Conservation (phyloP, 2,888 invertebrate species). For the Meiosimyza platycephala region DNA sequence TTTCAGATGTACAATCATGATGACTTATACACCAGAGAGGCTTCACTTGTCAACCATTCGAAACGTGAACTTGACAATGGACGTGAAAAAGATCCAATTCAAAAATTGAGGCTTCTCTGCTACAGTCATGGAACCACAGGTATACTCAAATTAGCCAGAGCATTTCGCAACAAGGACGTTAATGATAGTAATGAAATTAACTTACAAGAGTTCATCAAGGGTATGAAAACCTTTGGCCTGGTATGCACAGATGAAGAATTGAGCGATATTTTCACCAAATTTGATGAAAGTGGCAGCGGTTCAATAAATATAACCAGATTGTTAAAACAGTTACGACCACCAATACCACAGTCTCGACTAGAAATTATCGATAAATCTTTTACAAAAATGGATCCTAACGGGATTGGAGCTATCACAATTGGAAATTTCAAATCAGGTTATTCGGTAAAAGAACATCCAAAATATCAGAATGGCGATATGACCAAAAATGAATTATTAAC, state of each 20-base stretch:
- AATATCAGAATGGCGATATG: constrained; percentile 86
- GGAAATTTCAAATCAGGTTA: constrained; percentile 82
- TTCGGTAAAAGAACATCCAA: constrained; percentile 81
- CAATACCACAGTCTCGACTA: constrained; percentile 78
- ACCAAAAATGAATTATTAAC: constrained; percentile 82
- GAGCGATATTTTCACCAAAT: constrained; percentile 58
- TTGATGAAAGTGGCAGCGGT: constrained; percentile 84
- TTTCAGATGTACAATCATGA: constrained; percentile 52
- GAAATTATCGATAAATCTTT: constrained; percentile 82
- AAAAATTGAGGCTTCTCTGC: constrained; percentile 85
- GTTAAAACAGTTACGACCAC: constrained; percentile 83
- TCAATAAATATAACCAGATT: constrained; percentile 88
- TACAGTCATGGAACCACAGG: constrained; percentile 87
- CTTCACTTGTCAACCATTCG: constrained; percentile 82
- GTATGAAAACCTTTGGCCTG: constrained; percentile 81
- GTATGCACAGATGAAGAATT: constrained; percentile 71
- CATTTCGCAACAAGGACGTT: constrained; percentile 92
- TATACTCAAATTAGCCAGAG: constrained; percentile 86
- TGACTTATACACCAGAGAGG: constrained; percentile 71
- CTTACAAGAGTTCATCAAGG: constrained; percentile 83
- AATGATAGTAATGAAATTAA: constrained; percentile 86
- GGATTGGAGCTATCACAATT: constrained; percentile 81
- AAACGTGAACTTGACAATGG: constrained; percentile 74
- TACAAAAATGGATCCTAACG: constrained; percentile 84
- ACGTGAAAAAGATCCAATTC: constrained; percentile 77